Evolutionary conservation across 2,888 invertebrate genomes (phyloP).

Genomic region (Dugesia japonica): DNA sequence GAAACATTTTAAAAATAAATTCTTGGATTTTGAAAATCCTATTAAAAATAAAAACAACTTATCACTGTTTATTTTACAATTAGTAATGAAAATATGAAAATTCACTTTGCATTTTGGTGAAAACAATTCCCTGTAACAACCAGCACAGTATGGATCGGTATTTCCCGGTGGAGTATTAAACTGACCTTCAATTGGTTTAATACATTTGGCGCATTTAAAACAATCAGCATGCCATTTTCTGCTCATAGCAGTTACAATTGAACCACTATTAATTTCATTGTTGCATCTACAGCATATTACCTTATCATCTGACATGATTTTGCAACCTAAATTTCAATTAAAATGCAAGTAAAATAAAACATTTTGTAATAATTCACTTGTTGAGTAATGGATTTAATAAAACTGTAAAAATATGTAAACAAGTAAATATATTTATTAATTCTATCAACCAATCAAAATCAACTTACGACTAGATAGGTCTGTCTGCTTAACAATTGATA

Average conservation of each 20-base stretch:
- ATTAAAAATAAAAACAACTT: no score
- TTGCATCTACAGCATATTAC: not conserved
- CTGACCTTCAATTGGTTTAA: not conserved
- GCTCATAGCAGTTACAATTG: not conserved
- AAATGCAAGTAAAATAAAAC: not conserved
- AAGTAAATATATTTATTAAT: not conserved
- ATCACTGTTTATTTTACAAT: no score
- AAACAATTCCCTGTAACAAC: not conserved
- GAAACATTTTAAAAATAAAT: no score
- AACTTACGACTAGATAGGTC: not conserved
- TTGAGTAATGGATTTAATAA: not conserved
- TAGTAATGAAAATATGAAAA: not conserved
- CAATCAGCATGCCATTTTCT: not conserved
- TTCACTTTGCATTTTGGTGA: not conserved
- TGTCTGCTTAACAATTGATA: not conserved
- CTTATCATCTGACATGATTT: constrained; percentile 12
- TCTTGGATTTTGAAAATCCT: no score
- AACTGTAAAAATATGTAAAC: not conserved
- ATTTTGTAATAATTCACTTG: no score
- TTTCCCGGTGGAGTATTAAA: not conserved
- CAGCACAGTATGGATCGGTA: not conserved
- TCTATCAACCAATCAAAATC: not conserved
- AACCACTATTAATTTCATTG: not conserved
- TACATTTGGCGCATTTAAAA: not conserved
- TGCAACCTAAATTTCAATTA: no score